Conservation (phyloP, 2,113 vertebrate species). For the Melanerpes formicivorus region DNA sequence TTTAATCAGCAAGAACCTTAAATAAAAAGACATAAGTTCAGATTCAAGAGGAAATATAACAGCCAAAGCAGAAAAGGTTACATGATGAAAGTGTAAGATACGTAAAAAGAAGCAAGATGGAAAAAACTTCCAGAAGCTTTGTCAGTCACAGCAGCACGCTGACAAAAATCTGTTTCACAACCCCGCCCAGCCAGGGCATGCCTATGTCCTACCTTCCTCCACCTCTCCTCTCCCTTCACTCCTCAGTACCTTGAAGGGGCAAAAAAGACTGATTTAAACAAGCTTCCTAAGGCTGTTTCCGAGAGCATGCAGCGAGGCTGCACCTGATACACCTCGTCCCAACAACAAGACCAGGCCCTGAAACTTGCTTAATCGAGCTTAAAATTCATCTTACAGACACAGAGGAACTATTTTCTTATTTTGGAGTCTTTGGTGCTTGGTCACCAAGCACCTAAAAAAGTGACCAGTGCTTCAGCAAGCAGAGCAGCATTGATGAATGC, state of each 20-base stretch:
- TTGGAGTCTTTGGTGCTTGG: not conserved
- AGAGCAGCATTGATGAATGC: not conserved
- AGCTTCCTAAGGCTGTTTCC: not conserved
- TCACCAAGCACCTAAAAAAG: not conserved
- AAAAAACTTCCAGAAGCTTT: not conserved
- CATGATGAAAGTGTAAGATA: fast-evolving
- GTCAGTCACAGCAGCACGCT: fast-evolving
- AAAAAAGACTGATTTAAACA: not conserved
- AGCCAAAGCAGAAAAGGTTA: not conserved
- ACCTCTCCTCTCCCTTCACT: slow-evolving; percentile 1
- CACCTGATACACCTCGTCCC: not conserved
- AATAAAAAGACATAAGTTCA: not conserved
- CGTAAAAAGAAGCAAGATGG: not conserved
- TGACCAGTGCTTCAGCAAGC: not conserved
- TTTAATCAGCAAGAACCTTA: not conserved
- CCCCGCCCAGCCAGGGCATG: not conserved
- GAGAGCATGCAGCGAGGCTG: not conserved
- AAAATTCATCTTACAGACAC: not conserved
- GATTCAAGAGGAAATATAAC: not conserved
- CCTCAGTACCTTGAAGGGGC: not conserved
- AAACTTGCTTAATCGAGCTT: not conserved
- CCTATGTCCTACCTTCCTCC: not conserved
- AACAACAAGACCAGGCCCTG: not conserved
- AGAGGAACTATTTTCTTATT: not conserved
- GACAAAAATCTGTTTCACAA: not conserved